Evolutionary conservation across 1,140 invertebrate species (phyloP).

Genomic region (Trissolcus basalis): DNA sequence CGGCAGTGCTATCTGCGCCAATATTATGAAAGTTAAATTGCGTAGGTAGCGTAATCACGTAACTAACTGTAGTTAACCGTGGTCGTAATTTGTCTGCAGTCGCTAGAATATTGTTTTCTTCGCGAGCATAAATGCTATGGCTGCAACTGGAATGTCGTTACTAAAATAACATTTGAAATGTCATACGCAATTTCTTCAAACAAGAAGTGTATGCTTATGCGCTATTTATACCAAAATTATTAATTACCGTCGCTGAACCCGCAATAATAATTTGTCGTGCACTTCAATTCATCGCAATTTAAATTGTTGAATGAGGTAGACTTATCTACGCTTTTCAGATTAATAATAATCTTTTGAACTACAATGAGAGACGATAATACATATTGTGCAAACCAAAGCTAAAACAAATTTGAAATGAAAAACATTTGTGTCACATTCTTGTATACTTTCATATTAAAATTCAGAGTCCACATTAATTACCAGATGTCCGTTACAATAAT

Average conservation of each 20-base stretch:
- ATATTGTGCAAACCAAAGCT: too few species aligned
- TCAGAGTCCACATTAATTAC: too few species aligned
- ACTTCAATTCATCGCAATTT: too few species aligned
- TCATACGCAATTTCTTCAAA: slow-evolving; percentile 36
- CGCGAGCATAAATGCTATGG: slow-evolving; percentile 30
- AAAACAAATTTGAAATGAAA: too few species aligned
- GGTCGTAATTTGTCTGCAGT: slow-evolving; percentile 21
- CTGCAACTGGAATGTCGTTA: slow-evolving; percentile 38
- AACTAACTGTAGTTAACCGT: slow-evolving; percentile 32
- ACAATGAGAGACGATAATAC: too few species aligned
- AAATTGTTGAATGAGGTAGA: too few species aligned
- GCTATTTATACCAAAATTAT: slow-evolving; percentile 13
- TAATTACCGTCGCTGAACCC: slow-evolving; percentile 6
- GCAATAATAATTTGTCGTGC: not conserved
- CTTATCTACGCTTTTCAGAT: too few species aligned
- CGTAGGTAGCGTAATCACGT: slow-evolving; percentile 25
- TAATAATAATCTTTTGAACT: too few species aligned
- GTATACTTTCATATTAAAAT: too few species aligned
- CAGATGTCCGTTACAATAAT: too few species aligned
- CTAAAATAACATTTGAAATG: slow-evolving; percentile 38
- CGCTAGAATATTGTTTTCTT: slow-evolving; percentile 33
- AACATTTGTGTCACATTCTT: too few species aligned
- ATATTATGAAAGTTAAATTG: slow-evolving; percentile 45
- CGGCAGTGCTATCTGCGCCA: slow-evolving; percentile 7
- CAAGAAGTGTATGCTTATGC: slow-evolving; percentile 19